Base-by-base conservation (phyloP, 1,140 invertebrate species). In the Oedothorax gibbosus region DNA sequence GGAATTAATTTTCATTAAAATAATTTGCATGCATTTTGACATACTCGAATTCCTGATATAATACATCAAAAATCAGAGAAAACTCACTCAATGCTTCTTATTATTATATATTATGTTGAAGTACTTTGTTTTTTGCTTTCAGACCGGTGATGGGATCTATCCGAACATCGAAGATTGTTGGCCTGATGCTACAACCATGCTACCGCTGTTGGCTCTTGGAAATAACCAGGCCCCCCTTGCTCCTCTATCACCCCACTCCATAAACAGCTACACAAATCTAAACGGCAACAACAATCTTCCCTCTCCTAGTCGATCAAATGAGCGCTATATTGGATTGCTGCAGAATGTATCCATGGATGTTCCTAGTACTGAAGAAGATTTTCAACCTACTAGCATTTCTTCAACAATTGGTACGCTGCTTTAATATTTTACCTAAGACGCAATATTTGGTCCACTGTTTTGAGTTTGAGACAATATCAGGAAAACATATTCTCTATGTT, bases 81-180 rank as follows among this genome's bases (percentile, higher is more conserved):
- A 35, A 35, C 5, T 35, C 35, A 35, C 35, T 35, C 35, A 35
- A 5, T 35, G 35, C 35, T 35, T 5, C 35, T 35, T 35, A 35
- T 35, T 35, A 5, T 35, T 35, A 60, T 60, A 14, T 11, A 60
- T 14, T 11, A 12, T 60, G 9, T 6, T 60, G 57, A n/a, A 11
- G 9, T 14, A 60, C 12, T 14, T 60, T 66, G n/a, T 71, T 12
- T 71, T 71, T 50, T 50, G 11, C 75, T 9, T 60, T 12, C 50
- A 84, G 81, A 15, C 69, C 7, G 35, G 60, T 14, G 81, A 84
- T 51, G 35, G 35, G 35, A 76, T 84, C 71, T 84, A 76, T 84
- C 81, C 81, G 7, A 76, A 57, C 21, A 54, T 76, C 20, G 81
- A 84, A 53, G 72, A 84, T 11, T 84, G 73, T 64, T 84, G 81